Conservation (phyloP, 1,140 invertebrate genomes). For the Scaptomyza montana region DNA sequence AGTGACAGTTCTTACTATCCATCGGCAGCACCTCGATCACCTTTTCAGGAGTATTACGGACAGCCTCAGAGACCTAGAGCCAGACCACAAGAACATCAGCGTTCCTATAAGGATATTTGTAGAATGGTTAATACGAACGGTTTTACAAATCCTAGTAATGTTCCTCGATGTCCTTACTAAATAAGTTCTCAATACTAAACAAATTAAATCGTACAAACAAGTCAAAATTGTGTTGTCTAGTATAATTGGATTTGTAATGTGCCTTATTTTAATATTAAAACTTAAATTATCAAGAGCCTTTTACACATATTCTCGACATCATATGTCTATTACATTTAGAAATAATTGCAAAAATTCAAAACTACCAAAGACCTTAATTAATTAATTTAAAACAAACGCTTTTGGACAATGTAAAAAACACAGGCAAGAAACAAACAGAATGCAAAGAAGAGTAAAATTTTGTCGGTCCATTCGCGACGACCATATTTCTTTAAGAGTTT, state of each 20-base stretch:
- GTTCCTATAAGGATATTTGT: conserved; percentile 74
- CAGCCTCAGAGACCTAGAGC: conserved; percentile 12
- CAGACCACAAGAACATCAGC: conserved; percentile 22
- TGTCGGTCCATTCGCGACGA: conserved; percentile 96
- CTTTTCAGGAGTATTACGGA: conserved; percentile 18
- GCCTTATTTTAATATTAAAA: conserved; percentile 18
- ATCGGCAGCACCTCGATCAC: neutral
- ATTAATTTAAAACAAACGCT: conserved; percentile 89
- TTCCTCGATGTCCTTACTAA: conserved; percentile 68
- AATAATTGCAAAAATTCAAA: neutral
- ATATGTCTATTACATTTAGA: conserved; percentile 24
- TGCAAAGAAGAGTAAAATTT: conserved; percentile 94
- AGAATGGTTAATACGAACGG: conserved; percentile 69
- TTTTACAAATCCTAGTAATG: conserved; percentile 62
- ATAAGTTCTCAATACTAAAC: too few species aligned
- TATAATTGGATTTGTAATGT: neutral
- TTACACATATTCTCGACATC: conserved; percentile 17
- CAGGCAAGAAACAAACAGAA: conserved; percentile 96
- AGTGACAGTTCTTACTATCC: conserved; percentile 25
- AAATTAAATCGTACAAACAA: too few species aligned
- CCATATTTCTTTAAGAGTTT: conserved; percentile 97
- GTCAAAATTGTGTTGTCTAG: neutral
- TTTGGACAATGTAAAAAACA: conserved; percentile 95
- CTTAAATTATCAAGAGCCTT: conserved; percentile 37
- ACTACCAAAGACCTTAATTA: conserved; percentile 4